phyloP scores from a whole-genome alignment of 2,888 invertebrate genomes.

The Lithophane leautieri region DNA sequence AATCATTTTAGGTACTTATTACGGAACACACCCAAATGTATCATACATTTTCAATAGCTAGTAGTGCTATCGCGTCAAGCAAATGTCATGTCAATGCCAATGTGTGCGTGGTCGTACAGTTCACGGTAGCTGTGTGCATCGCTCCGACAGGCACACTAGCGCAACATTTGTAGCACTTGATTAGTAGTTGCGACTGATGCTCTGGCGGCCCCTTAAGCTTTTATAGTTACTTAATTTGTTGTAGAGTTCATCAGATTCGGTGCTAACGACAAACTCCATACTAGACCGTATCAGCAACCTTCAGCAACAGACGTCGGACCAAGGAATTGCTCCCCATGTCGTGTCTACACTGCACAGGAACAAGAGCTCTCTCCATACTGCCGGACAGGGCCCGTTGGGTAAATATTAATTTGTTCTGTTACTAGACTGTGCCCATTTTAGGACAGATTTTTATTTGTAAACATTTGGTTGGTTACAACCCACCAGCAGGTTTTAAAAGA shows the following conservation, averaged over 20 bases:
- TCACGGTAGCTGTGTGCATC: too few relatives aligned
- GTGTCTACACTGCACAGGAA: constrained; percentile 83
- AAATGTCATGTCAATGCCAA: too few relatives aligned
- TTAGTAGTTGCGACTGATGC: too few relatives aligned
- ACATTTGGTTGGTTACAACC: neutral
- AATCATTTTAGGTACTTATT: too few relatives aligned
- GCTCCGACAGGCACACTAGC: too few relatives aligned
- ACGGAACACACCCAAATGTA: too few relatives aligned
- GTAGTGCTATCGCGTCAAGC: too few relatives aligned
- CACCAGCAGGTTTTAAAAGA: neutral
- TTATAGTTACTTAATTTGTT: constrained; percentile 60
- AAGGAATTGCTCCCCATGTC: constrained; percentile 71
- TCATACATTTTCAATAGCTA: too few relatives aligned
- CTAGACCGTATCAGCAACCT: constrained; percentile 92
- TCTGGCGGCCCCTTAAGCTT: too few relatives aligned
- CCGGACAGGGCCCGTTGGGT: constrained; percentile 81
- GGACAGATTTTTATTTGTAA: neutral
- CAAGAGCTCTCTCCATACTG: constrained; percentile 84
- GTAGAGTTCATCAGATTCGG: constrained; percentile 91
- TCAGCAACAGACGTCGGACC: constrained; percentile 77
- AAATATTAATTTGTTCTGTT: constrained; percentile 31
- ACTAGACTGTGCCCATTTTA: neutral
- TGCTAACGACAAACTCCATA: constrained; percentile 85
- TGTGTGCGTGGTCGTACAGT: too few relatives aligned
- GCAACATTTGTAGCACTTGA: too few relatives aligned